Conservation (phyloP, 64 coral and sea anemone species). For the Pocillopora verrucosa region DNA sequence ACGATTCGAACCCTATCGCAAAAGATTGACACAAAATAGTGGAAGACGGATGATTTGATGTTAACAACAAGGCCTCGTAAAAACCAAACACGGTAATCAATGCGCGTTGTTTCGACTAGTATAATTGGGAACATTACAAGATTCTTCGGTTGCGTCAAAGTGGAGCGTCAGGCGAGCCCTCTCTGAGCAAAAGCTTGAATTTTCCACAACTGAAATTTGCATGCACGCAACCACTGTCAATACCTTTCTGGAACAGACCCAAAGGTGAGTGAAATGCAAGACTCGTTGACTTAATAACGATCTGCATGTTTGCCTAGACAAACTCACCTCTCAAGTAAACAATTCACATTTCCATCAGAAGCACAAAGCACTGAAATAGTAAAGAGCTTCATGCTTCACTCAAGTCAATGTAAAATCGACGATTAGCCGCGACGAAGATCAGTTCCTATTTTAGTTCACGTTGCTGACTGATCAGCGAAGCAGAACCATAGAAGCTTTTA, state of each 20-base stretch:
- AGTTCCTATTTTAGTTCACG: not conserved
- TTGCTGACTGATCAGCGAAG: not conserved
- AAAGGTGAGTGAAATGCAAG: not conserved
- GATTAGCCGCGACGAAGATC: not conserved
- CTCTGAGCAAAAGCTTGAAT: not conserved
- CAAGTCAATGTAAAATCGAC: not conserved
- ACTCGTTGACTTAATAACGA: not conserved
- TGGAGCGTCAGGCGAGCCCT: not conserved
- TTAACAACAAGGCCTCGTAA: not conserved
- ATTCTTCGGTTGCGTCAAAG: not conserved
- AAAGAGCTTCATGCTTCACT: not conserved
- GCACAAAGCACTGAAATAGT: not conserved
- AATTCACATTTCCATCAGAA: not conserved
- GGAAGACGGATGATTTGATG: not conserved
- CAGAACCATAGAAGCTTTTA: not conserved
- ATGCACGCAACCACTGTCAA: not conserved
- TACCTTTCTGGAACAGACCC: not conserved
- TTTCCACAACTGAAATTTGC: not conserved
- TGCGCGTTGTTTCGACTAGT: not conserved
- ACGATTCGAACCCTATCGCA: not conserved
- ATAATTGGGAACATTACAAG: not conserved
- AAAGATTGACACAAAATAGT: not conserved
- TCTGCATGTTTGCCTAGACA: not conserved
- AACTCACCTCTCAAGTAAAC: not conserved
- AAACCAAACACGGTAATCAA: not conserved